These are phyloP conservation scores for Oscheius sp. DNA, from an alignment of 2,888 invertebrate species.

Conservation along the genomic window DNA sequence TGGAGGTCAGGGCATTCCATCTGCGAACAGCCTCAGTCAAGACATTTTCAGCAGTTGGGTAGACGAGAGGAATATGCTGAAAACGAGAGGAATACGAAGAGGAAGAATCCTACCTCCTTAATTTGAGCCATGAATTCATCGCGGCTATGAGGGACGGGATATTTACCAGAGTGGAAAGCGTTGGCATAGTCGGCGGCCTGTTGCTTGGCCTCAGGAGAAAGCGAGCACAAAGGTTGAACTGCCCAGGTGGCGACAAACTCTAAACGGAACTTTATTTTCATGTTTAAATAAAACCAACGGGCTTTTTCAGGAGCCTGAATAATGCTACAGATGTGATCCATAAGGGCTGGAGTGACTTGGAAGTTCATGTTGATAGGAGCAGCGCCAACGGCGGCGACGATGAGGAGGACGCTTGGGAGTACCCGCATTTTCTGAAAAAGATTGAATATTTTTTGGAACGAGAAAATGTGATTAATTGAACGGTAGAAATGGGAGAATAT, in stretches of 20 bases:
- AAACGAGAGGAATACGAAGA: neutral
- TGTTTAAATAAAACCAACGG: neutral
- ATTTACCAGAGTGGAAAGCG: conserved; percentile 17
- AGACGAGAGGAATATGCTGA: conserved; percentile 6
- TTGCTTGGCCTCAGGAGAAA: conserved; percentile 5
- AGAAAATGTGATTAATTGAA: neutral
- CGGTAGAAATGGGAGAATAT: neutral
- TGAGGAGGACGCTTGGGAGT: conserved; percentile 6
- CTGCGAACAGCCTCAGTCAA: neutral
- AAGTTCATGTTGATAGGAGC: conserved; percentile 11
- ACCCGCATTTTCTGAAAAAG: conserved; percentile 8
- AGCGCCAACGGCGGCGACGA: neutral
- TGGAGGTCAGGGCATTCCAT: conserved; percentile 3
- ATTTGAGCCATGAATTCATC: neutral
- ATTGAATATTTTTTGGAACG: neutral
- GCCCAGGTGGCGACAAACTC: conserved; percentile 1
- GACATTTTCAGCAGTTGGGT: neutral
- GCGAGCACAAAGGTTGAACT: conserved; percentile 5
- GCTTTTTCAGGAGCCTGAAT: neutral
- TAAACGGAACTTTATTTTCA: neutral
- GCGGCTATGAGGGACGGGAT: conserved; percentile 12
- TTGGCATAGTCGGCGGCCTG: conserved; percentile 16
- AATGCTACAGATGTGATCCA: neutral
- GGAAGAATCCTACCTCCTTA: conserved; percentile 5
- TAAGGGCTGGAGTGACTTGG: conserved; percentile 4